A percentile compares a stretch with the other conserved stretches of the same genome.
These are phyloP conservation scores for Heterocephalus glaber DNA, from an alignment of 2,113 vertebrate species.

Conservation along the genomic window DNA sequence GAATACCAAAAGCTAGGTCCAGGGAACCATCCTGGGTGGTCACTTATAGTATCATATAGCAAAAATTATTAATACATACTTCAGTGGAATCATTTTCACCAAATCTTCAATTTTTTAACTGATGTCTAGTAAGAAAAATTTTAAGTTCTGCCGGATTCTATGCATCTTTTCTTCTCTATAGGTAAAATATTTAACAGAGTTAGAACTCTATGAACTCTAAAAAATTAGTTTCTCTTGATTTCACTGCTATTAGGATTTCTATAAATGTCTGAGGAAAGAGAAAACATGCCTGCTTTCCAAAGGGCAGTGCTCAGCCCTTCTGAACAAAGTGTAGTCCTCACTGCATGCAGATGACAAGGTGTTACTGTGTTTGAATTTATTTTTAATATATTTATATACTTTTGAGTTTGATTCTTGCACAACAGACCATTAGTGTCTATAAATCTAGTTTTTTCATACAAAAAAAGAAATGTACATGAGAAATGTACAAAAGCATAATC, in stretches of 20 bases:
- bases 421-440: background rate
- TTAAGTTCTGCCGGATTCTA: slow-evolving; percentile 13
- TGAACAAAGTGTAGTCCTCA: background rate
- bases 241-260: background rate
- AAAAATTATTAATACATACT: background rate
- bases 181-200: background rate
- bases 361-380: background rate
- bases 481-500: background rate
- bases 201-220: background rate
- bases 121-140: slow-evolving; percentile 38
- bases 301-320: background rate
- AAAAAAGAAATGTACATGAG: background rate
- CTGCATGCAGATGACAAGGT: background rate
- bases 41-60: background rate
- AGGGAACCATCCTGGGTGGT: background rate
- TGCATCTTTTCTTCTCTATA: background rate
- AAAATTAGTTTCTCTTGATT: slow-evolving; percentile 1
- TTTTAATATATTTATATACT: background rate
- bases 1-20: background rate
- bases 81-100: slow-evolving; percentile 3
- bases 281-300: background rate
- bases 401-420: slow-evolving; percentile 50
- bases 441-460: background rate
- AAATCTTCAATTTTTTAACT: background rate
- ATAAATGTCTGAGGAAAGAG: background rate